Evolutionary conservation across 2,888 invertebrate genomes (phyloP).

Genomic region (Xestia sexstrigata): DNA sequence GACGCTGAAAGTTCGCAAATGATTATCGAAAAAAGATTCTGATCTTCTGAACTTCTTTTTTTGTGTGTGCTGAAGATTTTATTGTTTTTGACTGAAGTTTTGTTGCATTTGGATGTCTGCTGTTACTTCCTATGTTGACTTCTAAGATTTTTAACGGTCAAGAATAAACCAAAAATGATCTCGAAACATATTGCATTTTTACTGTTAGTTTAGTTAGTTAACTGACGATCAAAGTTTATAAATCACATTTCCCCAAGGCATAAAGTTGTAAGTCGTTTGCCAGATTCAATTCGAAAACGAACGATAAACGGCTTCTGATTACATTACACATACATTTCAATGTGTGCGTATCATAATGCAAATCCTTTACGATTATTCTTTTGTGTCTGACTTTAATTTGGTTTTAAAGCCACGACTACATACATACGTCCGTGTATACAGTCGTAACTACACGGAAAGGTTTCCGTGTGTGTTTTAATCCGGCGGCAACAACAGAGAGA

Average conservation of each 20-base stretch:
- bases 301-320: constrained; percentile 64
- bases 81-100: not conserved
- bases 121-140: not conserved
- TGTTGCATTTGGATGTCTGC: not conserved
- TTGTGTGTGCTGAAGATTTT: not conserved
- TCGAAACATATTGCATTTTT: not conserved
- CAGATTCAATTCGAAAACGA: constrained; percentile 61
- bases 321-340: constrained; percentile 54
- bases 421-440: constrained; percentile 17
- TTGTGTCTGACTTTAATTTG: constrained; percentile 82
- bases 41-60: constrained; percentile 16
- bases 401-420: constrained; percentile 66
- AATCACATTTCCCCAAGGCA: constrained; percentile 51
- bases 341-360: constrained; percentile 81
- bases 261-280: constrained; percentile 63
- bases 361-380: constrained; percentile 83
- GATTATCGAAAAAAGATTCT: constrained; percentile 40
- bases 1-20: constrained; percentile 50
- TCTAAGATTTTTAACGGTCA: not conserved
- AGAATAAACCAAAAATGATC: not conserved
- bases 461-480: constrained; percentile 78
- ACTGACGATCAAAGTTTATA: constrained; percentile 17
- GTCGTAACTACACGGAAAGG: constrained; percentile 23
- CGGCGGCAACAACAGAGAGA: constrained; percentile 88
- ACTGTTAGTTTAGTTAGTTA: constrained; percentile 19